Base-by-base conservation (phyloP, 2,113 vertebrate species). In the Vombatus ursinus region DNA sequence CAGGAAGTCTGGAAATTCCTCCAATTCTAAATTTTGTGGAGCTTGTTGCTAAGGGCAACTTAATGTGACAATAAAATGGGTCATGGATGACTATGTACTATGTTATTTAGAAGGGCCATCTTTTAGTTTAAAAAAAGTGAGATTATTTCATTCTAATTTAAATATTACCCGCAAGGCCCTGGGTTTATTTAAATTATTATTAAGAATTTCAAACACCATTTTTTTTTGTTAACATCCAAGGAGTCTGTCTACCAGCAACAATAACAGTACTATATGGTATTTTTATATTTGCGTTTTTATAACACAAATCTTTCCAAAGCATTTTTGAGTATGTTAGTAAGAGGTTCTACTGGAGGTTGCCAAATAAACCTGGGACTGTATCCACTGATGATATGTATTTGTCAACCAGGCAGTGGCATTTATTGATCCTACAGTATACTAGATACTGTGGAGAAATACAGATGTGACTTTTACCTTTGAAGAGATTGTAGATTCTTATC, bases 361-460 rank as follows among this genome's bases (percentile, higher is more conserved):
- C 31, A 96, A 90, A 53, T 94, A 48, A 11, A 52, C 61, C 54
- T 94, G 51, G 26, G 22, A 8, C n/a, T 94, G 68, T 50, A 89
- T 93, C 93, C 94, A 94, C 91, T 54, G 3, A 95, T 61, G 84
- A 10, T 50, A 47, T 10, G 97, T 52, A 54, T 26, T 22, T 92
- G 48, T 93, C 91, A 89, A 37, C n/a, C 77, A 97, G 37, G 95
- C 2, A n/a, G 52, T 93, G 91, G 94, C 84, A 92, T 54, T 96
- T 93, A 51, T 89, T 90, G 31, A 96, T 92, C 94, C 52, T 61
- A 50, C 31, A 61, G 3, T 44, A 26, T 90, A 89, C 5, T 52
- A 22, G 91, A 91, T 1, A 47, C 44, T 94, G 11, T 84, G n/a
- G 10, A 91, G 91, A 97, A 95, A 96, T 31, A 94, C 51, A 96